Evolutionary conservation across 2,797 vertebrate species (phyloP).

Genomic region (Mycteria americana): DNA sequence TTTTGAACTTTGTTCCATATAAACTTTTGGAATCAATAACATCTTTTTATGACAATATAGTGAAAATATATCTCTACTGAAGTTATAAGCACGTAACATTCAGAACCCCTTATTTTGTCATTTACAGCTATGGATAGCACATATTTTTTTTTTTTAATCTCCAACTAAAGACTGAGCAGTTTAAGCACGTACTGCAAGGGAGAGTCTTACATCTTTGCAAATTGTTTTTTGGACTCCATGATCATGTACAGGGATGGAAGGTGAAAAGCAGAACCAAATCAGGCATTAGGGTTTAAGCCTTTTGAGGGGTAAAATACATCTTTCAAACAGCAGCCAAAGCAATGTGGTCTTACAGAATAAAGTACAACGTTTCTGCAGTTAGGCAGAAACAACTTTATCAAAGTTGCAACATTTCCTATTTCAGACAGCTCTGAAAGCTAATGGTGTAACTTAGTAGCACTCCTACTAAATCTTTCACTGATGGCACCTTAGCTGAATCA

Average conservation of each 20-base stretch:
- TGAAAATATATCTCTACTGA: not conserved
- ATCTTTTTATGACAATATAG: not conserved
- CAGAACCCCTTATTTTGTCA: not conserved
- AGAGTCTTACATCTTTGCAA: not conserved
- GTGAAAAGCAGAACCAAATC: not conserved
- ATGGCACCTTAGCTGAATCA: not conserved
- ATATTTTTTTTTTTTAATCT: not conserved
- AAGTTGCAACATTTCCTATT: not conserved
- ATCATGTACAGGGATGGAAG: not conserved
- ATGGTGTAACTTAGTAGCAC: not conserved
- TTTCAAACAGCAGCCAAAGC: not conserved
- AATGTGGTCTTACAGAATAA: not conserved
- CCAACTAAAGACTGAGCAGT: not conserved
- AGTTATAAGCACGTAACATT: not conserved
- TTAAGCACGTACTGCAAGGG: not conserved
- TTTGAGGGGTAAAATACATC: not conserved
- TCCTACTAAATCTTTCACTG: not conserved
- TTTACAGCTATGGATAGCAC: not conserved
- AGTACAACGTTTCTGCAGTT: not conserved
- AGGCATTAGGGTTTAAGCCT: not conserved
- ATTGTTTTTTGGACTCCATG: not conserved
- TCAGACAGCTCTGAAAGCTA: not conserved
- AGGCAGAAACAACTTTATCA: not conserved
- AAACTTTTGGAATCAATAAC: not conserved
- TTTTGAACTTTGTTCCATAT: not conserved